These are phyloP conservation scores for Melanargia galathea DNA, from an alignment of 2,888 invertebrate genomes.

Conservation along the genomic window DNA sequence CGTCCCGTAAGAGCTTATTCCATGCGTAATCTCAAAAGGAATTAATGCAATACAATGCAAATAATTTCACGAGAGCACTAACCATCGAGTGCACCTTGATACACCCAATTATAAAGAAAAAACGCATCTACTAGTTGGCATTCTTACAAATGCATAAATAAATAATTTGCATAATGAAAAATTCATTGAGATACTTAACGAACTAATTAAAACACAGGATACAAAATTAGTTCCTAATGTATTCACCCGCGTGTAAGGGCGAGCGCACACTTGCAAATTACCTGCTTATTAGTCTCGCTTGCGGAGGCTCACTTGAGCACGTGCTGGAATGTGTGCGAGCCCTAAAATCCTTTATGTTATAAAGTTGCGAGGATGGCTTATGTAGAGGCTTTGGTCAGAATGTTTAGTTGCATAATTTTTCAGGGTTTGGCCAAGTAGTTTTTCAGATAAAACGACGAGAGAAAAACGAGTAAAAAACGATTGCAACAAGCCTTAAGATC, in stretches of 20 bases:
- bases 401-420: no score
- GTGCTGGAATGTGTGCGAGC: conserved; percentile 40
- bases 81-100: conserved; percentile 11
- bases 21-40: conserved; percentile 15
- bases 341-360: conserved; percentile 30
- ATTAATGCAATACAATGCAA: conserved; percentile 24
- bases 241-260: conserved; percentile 62
- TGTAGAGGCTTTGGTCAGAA: neutral
- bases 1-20: neutral
- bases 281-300: conserved; percentile 57
- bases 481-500: no score
- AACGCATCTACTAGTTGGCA: conserved; percentile 28
- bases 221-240: conserved; percentile 65
- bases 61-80: conserved; percentile 16
- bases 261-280: conserved; percentile 61
- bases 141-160: conserved; percentile 35
- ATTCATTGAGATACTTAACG: conserved; percentile 52
- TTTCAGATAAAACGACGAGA: no score
- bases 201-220: conserved; percentile 50
- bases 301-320: conserved; percentile 58
- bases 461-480: no score
- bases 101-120: conserved; percentile 23
- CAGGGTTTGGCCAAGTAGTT: no score
- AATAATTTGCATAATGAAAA: conserved; percentile 52
- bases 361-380: conserved; percentile 14